Base-by-base conservation (phyloP, 2,113 vertebrate genomes). In the Erpornis zantholeuca region DNA sequence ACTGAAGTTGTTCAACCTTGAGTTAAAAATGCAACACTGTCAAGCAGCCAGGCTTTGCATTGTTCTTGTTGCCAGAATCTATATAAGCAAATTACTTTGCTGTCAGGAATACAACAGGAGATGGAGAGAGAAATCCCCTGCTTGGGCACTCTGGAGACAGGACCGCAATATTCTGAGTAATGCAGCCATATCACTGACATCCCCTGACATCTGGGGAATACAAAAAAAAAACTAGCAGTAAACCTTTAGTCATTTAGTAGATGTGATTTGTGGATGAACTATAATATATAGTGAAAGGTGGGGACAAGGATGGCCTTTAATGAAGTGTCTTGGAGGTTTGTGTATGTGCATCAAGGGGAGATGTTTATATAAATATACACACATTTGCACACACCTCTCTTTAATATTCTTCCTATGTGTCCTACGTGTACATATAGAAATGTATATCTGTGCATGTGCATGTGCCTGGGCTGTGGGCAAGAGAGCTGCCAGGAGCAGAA, bases 1-100 rank as follows among this genome's bases (percentile, higher is more conserved):
- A 16, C 54, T 66, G 86, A 82, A 92, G 45, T n/a, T 53, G 60
- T 54, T 92, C 82, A 93, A 86, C 77, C 90, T 72, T 11, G 0
- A 91, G 72, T 94, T 95, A 82, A 95, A 97, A 95, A 90, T 54
- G 77, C 88, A 79, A 90, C 52, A 33, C 84, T 90, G 73, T 86
- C 13, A 4, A 91, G 84, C 45, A 90, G 81, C 60, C 91, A 82
- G 90, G 68, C 86, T 96, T 92, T 78, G 36, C 0, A 2, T 56
- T 78, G 90, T 40, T 95, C 93, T 71, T 66, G 45, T 94, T 85
- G 94, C 93, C 92, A 86, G 77, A 94, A 96, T 96, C 93, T 94
- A 88, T 96, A 96, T 77, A 92, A 94, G 90, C 73, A 90, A 95
- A 94, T 96, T 97, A 84, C 90, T 94, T 83, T 96, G 88, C 93